Conservation (phyloP, 2,888 invertebrate genomes). For the Sinotaia quadrata region DNA sequence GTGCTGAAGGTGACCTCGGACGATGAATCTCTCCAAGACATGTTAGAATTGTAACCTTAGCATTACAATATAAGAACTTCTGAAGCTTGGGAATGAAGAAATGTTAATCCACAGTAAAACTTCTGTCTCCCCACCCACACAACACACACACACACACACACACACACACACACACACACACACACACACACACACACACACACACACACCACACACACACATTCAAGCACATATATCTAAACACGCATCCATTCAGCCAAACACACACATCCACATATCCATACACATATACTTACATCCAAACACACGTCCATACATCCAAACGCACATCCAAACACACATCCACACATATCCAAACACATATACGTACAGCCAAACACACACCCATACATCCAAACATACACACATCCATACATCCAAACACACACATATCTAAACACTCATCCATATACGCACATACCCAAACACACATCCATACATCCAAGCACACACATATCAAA, state of each 20-base stretch:
- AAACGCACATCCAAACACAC: not conserved
- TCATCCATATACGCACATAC: constrained; percentile 3
- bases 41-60: no score
- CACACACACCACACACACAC: no score
- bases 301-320: not conserved
- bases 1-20: no score
- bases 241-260: not conserved
- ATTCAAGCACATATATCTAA: no score
- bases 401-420: not conserved
- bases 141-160: no score
- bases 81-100: no score
- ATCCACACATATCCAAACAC: not conserved
- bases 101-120: no score
- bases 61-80: no score
- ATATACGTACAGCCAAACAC: not conserved
- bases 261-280: not conserved
- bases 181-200: not conserved
- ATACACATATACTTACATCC: not conserved
- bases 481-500: no score
- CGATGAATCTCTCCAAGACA: no score
- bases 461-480: constrained; percentile 7
- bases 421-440: constrained; percentile 7
- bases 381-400: not conserved
- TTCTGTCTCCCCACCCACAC: no score
- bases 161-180: not conserved